phyloP scores from a whole-genome alignment of 2,797 vertebrate species.

The Alauda arvensis region DNA sequence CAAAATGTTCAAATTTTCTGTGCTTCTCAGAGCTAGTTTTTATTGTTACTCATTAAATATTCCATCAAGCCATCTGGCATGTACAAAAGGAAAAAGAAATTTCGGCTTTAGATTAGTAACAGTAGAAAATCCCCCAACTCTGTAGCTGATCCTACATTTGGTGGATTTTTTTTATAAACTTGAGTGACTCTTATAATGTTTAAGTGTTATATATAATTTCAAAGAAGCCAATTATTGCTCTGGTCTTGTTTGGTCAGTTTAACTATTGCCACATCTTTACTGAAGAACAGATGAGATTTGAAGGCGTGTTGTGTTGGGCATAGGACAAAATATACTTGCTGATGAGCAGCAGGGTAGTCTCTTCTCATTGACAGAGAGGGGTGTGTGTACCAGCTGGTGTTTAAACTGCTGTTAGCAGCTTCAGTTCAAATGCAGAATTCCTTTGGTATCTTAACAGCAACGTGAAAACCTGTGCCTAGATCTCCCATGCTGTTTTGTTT shows the following conservation, averaged over 20 bases:
- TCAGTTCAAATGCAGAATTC: neutral
- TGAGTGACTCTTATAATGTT: neutral
- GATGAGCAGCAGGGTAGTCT: neutral
- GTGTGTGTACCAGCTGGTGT: neutral
- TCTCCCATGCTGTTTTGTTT: neutral
- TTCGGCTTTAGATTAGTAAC: neutral
- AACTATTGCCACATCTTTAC: neutral
- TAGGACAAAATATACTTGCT: rapidly evolving
- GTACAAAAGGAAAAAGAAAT: constrained; percentile 1
- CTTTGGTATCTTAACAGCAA: neutral
- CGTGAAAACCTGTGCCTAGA: neutral
- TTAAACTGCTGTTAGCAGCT: neutral
- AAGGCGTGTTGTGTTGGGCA: neutral
- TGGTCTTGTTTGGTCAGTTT: neutral
- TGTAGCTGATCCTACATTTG: neutral
- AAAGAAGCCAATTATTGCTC: neutral
- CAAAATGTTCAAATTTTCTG: neutral
- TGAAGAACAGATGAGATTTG: neutral
- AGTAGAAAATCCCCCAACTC: neutral
- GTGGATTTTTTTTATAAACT: neutral
- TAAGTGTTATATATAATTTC: neutral
- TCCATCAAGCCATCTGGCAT: neutral
- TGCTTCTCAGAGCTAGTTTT: neutral
- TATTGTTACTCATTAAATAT: constrained; percentile 11
- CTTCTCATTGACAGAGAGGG: neutral